Conservation (phyloP, 2,888 invertebrate species). For the Idaea dimidiata region DNA sequence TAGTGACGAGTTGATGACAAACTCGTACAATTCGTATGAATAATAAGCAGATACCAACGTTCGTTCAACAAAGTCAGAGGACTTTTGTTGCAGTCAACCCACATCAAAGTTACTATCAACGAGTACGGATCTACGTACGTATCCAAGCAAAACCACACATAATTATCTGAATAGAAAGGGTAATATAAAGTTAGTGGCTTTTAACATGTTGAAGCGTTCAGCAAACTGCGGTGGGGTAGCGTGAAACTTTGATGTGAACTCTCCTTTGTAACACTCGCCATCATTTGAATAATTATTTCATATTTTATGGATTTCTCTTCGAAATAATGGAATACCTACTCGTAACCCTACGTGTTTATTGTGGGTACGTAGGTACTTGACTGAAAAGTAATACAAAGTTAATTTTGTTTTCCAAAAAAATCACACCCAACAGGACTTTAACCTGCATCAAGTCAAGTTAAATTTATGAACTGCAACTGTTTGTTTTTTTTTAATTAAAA, state of each 20-base stretch:
- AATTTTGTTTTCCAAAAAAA: too few species aligned
- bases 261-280: constrained; percentile 46
- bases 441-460: too few species aligned
- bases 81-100: constrained; percentile 21
- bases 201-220: constrained; percentile 67
- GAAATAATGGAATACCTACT: neutral
- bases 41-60: neutral
- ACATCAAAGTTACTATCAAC: constrained; percentile 29
- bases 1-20: too few species aligned
- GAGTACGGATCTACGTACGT: constrained; percentile 19
- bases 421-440: too few species aligned
- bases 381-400: neutral
- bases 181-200: constrained; percentile 69
- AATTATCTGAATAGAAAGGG: constrained; percentile 59
- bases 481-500: too few species aligned
- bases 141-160: constrained; percentile 43
- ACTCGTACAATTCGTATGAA: too few species aligned
- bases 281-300: constrained; percentile 50
- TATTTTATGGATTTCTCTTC: constrained; percentile 22
- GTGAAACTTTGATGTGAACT: constrained; percentile 60
- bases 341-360: neutral
- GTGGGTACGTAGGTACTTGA: neutral
- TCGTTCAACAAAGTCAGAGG: constrained; percentile 27
- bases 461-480: too few species aligned
- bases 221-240: constrained; percentile 62